These are phyloP conservation scores for Corythornis cristatus DNA, from an alignment of 2,113 vertebrate species.

Conservation along the genomic window DNA sequence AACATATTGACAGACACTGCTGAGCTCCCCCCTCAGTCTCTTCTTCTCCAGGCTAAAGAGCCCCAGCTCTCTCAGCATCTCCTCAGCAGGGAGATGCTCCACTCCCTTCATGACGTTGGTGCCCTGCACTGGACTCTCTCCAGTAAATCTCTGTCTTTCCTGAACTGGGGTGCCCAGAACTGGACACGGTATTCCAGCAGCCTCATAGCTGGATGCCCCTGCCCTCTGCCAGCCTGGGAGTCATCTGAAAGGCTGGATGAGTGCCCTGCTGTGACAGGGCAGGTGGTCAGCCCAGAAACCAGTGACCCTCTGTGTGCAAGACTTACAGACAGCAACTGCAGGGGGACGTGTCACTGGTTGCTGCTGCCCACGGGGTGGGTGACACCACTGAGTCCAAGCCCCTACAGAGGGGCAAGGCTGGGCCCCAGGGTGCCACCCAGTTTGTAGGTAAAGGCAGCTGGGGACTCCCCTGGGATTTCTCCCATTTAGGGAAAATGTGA, in stretches of 20 bases:
- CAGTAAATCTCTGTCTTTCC: too few species aligned
- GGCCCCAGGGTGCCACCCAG: background rate
- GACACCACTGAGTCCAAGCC: background rate
- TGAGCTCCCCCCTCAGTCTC: too few species aligned
- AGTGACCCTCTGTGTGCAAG: background rate
- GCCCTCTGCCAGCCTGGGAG: background rate
- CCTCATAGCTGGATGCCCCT: background rate
- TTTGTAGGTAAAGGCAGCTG: background rate
- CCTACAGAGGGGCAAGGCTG: rapidly evolving
- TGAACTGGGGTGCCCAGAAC: too few species aligned
- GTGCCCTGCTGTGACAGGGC: background rate
- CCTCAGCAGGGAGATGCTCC: too few species aligned
- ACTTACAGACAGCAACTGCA: background rate
- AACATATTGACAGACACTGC: too few species aligned
- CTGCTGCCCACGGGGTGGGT: background rate
- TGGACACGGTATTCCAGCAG: too few species aligned
- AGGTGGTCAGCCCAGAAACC: rapidly evolving
- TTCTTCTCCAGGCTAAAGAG: too few species aligned
- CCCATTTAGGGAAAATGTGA: background rate
- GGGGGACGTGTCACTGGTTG: rapidly evolving
- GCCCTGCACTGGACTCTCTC: too few species aligned
- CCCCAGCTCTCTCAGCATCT: too few species aligned
- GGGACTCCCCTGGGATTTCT: background rate
- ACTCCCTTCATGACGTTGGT: too few species aligned
- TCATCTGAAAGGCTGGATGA: background rate